These are phyloP conservation scores for Morelia viridis DNA, from an alignment of 2,797 vertebrate genomes.

Conservation along the genomic window DNA sequence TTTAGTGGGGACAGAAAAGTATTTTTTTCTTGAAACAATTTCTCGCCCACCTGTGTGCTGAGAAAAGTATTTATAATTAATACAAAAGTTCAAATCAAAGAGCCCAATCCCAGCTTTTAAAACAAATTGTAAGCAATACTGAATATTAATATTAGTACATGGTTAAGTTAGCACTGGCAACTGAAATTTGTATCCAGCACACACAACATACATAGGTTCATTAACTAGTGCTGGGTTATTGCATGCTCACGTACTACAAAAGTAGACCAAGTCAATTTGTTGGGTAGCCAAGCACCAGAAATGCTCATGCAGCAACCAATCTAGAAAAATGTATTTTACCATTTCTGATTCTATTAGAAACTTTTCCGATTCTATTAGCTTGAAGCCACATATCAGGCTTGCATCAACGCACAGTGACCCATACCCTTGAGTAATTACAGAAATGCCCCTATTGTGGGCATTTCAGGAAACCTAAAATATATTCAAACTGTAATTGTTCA, in stretches of 20 bases:
- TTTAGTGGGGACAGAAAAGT: neutral
- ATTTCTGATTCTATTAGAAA: slow-evolving; percentile 3
- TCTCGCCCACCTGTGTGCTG: neutral
- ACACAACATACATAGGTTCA: neutral
- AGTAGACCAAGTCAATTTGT: slow-evolving; percentile 46
- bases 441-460: slow-evolving; percentile 23
- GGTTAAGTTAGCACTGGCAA: neutral
- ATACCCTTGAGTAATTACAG: slow-evolving; percentile 15
- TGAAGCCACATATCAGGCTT: slow-evolving; percentile 38
- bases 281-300: slow-evolving; percentile 47
- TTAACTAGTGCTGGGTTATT: neutral
- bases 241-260: slow-evolving; percentile 39
- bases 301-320: slow-evolving; percentile 1
- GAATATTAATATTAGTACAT: neutral
- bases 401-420: slow-evolving; percentile 29
- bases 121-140: neutral
- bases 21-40: neutral
- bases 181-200: neutral
- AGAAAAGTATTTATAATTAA: slow-evolving; percentile 12
- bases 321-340: slow-evolving; percentile 16
- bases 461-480: slow-evolving; percentile 27
- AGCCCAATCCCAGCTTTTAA: neutral
- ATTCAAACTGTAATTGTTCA: slow-evolving; percentile 28
- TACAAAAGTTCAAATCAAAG: neutral
- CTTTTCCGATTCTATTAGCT: slow-evolving; percentile 15